Evolutionary conservation across 1,140 invertebrate species (phyloP).

Genomic region (Anthonomus grandis): DNA sequence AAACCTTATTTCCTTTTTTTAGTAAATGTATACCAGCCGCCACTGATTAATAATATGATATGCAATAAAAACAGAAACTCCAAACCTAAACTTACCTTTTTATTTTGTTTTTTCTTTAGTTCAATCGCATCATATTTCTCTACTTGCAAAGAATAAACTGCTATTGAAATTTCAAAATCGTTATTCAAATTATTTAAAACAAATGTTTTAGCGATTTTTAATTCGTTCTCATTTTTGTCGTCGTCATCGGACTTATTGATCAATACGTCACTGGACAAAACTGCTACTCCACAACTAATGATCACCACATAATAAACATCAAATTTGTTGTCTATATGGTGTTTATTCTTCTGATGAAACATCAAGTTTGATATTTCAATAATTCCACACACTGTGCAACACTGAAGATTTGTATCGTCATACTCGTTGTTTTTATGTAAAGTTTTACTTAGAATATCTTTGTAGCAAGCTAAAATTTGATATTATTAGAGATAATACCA

Average conservation of each 20-base stretch:
- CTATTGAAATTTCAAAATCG: slow-evolving; percentile 43
- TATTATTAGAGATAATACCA: background rate
- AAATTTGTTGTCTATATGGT: slow-evolving; percentile 1
- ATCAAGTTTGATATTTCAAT: slow-evolving; percentile 17
- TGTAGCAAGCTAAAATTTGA: slow-evolving; percentile 12
- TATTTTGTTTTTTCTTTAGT: slow-evolving; percentile 36
- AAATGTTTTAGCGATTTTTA: slow-evolving; percentile 39
- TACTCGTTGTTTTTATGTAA: no score
- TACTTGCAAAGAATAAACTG: slow-evolving; percentile 38
- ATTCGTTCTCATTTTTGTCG: no score
- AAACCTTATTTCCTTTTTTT: no score
- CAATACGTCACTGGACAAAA: slow-evolving; percentile 42
- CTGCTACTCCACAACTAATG: slow-evolving; percentile 35
- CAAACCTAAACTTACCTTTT: no score
- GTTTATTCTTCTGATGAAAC: slow-evolving; percentile 11
- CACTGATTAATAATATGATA: no score
- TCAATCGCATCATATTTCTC: slow-evolving; percentile 3
- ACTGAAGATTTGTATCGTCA: no score
- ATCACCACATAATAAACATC: slow-evolving; percentile 39
- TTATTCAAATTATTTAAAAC: slow-evolving; percentile 36
- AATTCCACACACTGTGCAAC: background rate
- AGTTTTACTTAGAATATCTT: no score
- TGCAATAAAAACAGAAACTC: no score
- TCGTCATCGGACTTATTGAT: no score
- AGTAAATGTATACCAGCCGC: no score